Evolutionary conservation across 2,113 vertebrate species (phyloP).

Genomic region (Actinemys pallida): DNA sequence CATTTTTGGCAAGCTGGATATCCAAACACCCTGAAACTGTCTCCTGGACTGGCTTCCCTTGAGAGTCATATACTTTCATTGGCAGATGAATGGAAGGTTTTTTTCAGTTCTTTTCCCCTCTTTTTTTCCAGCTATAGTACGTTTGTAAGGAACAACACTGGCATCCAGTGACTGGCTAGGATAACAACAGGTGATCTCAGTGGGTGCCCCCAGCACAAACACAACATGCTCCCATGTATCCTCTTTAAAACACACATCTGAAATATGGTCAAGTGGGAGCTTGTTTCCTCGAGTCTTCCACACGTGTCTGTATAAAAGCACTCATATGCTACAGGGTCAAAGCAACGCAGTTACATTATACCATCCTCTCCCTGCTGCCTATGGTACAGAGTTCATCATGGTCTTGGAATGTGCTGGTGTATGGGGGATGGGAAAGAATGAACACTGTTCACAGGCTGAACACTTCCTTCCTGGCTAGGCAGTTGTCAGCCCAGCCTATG

Average conservation of each 20-base stretch:
- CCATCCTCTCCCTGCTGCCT: accelerated
- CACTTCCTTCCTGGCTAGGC: not conserved
- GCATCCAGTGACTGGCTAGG: not conserved
- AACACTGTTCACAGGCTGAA: not conserved
- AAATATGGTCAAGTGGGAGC: not conserved
- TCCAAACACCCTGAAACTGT: not conserved
- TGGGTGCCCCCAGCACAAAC: not conserved
- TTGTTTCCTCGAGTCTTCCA: accelerated
- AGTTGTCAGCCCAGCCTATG: not conserved
- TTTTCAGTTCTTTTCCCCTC: not conserved
- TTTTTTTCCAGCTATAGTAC: not conserved
- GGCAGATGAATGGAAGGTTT: not conserved
- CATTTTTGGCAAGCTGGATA: conserved; percentile 25
- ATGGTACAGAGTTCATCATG: accelerated
- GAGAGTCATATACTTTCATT: not conserved
- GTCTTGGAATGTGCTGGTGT: accelerated
- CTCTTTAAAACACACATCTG: not conserved
- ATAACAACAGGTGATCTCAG: not conserved
- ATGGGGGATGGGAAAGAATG: not conserved
- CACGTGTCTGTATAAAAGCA: not conserved
- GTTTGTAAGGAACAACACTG: not conserved
- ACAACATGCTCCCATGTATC: not conserved
- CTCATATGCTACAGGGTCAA: not conserved
- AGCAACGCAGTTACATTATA: not conserved
- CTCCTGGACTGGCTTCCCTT: not conserved